Evolutionary conservation across 2,113 vertebrate species (phyloP).

Genomic region (Alectura lathami): DNA sequence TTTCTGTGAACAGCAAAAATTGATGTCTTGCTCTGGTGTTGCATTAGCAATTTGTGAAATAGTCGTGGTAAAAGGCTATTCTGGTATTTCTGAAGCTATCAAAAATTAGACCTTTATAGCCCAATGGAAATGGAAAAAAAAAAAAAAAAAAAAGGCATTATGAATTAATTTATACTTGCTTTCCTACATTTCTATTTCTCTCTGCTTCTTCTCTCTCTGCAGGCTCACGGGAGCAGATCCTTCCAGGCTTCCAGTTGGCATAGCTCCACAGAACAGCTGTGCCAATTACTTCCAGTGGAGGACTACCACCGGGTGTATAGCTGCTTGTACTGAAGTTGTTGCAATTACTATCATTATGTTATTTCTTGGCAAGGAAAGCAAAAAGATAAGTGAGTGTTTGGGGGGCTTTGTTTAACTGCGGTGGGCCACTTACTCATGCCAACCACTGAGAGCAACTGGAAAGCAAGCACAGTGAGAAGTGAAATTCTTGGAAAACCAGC

Average conservation of each 20-base stretch:
- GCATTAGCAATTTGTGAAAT: background rate
- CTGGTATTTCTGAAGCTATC: background rate
- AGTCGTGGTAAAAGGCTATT: background rate
- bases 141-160: background rate
- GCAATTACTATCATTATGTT: conserved; percentile 60
- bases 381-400: conserved; percentile 41
- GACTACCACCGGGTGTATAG: conserved; percentile 26
- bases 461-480: background rate
- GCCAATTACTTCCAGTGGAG: conserved; percentile 37
- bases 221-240: background rate
- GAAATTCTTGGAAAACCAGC: conserved; percentile 12
- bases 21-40: background rate
- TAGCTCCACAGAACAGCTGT: conserved; percentile 11
- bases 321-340: conserved; percentile 20
- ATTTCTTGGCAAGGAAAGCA: background rate
- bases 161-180: background rate
- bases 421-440: background rate
- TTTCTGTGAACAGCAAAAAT: background rate
- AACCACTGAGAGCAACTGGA: background rate
- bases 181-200: background rate
- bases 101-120: background rate
- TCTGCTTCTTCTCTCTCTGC: background rate
- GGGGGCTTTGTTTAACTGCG: conserved; percentile 34
- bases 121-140: background rate
- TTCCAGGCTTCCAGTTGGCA: conserved; percentile 28